Conservation (phyloP, 1,140 invertebrate genomes). For the Drosophila subobscura region DNA sequence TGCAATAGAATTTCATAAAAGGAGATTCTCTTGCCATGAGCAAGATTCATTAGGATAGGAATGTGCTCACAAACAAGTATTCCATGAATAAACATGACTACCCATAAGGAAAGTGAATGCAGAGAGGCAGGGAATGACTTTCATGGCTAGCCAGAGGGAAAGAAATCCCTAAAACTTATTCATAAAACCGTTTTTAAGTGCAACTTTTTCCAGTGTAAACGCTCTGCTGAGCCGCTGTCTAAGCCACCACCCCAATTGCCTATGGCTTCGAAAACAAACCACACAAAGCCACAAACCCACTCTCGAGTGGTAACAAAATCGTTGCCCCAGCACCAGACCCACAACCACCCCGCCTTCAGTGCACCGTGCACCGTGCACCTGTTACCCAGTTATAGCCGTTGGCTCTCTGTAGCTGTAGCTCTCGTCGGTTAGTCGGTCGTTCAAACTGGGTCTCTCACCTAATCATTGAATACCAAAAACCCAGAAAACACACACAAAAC, state of each 20-base stretch:
- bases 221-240: constrained; percentile 24
- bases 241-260: constrained; percentile 36
- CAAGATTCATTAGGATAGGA: too few relatives aligned
- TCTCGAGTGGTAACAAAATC: constrained; percentile 44
- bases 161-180: too few relatives aligned
- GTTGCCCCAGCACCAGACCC: constrained; percentile 21
- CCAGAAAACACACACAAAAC: constrained; percentile 19
- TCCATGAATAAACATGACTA: too few relatives aligned
- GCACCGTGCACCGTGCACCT: constrained; percentile 46
- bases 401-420: constrained; percentile 31
- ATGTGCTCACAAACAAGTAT: too few relatives aligned
- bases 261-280: constrained; percentile 58
- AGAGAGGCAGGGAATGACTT: too few relatives aligned
- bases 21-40: too few relatives aligned
- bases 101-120: too few relatives aligned
- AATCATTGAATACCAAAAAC: constrained; percentile 45
- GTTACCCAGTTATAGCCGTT: constrained; percentile 68
- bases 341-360: constrained; percentile 19
- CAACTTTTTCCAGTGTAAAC: constrained; percentile 24
- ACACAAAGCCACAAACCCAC: constrained; percentile 35
- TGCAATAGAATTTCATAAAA: too few relatives aligned
- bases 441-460: constrained; percentile 66
- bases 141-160: too few relatives aligned
- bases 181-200: background rate
- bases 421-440: constrained; percentile 72